These are phyloP conservation scores for Drosophila grimshawi DNA, from an alignment of 1,140 invertebrate genomes.

Conservation along the genomic window DNA sequence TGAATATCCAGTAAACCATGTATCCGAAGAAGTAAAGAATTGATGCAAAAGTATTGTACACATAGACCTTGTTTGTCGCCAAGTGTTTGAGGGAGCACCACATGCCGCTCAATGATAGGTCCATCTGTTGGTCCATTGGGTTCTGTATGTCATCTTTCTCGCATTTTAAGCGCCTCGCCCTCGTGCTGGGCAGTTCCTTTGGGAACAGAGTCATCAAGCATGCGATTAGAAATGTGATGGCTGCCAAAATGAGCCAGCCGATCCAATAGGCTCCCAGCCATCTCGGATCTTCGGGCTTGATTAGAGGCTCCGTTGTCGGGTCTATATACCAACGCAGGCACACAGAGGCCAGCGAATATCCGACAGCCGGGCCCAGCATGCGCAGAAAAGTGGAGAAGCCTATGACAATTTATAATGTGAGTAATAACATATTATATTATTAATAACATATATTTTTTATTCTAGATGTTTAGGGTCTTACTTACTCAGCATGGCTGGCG, in stretches of 20 bases:
- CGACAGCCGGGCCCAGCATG: conserved; percentile 89
- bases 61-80: conserved; percentile 87
- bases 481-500: conserved; percentile 88
- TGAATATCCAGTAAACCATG: conserved; percentile 90
- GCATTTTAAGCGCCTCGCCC: conserved; percentile 33
- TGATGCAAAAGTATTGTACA: conserved; percentile 88
- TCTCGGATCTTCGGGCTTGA: conserved; percentile 88
- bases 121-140: conserved; percentile 14
- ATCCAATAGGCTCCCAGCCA: conserved; percentile 94
- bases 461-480: not conserved
- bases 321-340: conserved; percentile 89
- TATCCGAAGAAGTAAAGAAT: conserved; percentile 90
- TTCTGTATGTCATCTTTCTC: not conserved
- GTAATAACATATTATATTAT: not conserved
- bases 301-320: conserved; percentile 88
- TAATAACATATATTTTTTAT: not conserved
- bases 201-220: conserved; percentile 88
- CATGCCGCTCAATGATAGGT: conserved; percentile 58
- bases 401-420: conserved; percentile 53
- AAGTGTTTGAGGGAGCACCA: conserved; percentile 35
- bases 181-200: conserved; percentile 86
- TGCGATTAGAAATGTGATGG: conserved; percentile 86
- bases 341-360: conserved; percentile 89
- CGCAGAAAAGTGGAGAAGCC: conserved; percentile 88
- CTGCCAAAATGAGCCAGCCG: conserved; percentile 90